phyloP scores from a whole-genome alignment of 2,888 invertebrate genomes.

The Dexiosoma caninum region DNA sequence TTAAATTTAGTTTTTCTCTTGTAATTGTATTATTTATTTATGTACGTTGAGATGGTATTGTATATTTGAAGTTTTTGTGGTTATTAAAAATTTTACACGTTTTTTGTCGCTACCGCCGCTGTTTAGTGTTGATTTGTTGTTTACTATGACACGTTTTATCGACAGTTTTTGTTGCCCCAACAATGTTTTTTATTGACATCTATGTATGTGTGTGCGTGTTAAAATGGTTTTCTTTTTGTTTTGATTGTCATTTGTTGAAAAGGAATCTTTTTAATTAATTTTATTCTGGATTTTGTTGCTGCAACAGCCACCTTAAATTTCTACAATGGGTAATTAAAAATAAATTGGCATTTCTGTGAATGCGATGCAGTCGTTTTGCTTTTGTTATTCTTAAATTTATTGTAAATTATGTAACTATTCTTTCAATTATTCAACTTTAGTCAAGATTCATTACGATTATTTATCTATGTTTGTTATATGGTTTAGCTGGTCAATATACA shows the following conservation, averaged over 20 bases:
- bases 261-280: constrained; percentile 55
- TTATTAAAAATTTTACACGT: not conserved
- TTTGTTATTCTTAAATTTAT: no score
- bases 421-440: no score
- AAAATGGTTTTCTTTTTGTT: not conserved
- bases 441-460: no score
- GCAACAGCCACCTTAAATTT: not conserved
- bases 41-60: no score
- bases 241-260: constrained; percentile 50
- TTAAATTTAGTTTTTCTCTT: not conserved
- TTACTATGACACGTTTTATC: constrained; percentile 49
- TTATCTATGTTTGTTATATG: no score
- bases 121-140: constrained; percentile 35
- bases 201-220: not conserved
- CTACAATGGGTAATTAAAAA: constrained; percentile 7
- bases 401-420: no score
- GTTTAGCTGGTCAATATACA: no score
- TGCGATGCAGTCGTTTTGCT: constrained; percentile 6
- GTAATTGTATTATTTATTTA: not conserved
- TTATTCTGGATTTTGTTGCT: not conserved
- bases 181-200: constrained; percentile 1
- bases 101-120: not conserved
- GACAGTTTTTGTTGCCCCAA: constrained; percentile 25
- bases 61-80: constrained; percentile 26
- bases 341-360: constrained; percentile 40